Evolutionary conservation across 2,113 vertebrate species (phyloP).

Genomic region (Euleptes europaea): DNA sequence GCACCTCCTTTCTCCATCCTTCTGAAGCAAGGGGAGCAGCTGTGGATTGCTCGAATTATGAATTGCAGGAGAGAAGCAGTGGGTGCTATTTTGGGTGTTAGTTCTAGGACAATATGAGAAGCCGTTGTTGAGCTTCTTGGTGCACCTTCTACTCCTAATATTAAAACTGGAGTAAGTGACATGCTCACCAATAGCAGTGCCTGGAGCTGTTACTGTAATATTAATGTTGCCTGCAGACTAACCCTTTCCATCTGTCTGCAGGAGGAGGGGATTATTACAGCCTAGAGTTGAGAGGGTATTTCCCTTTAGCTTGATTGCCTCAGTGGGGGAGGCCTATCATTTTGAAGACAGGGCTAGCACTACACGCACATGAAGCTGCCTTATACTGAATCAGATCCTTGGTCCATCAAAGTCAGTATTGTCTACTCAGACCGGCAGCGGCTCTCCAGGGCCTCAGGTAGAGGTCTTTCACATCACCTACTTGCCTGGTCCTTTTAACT

Average conservation of each 20-base stretch:
- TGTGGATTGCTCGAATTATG: too few species aligned
- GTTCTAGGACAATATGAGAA: background rate
- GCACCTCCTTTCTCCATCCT: background rate
- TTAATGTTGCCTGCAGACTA: conserved; percentile 15
- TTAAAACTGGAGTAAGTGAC: background rate
- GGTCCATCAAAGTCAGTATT: too few species aligned
- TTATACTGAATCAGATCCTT: too few species aligned
- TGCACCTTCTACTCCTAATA: background rate
- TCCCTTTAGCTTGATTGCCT: conserved; percentile 7
- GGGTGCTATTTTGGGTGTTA: background rate
- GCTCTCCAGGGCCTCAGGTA: too few species aligned
- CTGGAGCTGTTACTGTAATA: conserved; percentile 16
- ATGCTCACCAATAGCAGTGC: background rate
- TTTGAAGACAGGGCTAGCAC: conserved; percentile 1
- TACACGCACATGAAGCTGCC: too few species aligned
- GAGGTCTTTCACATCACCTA: too few species aligned
- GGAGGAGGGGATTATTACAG: background rate
- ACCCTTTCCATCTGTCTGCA: conserved; percentile 13
- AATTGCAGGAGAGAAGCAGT: too few species aligned
- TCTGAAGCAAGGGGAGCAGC: background rate
- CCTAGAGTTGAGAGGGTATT: conserved; percentile 15
- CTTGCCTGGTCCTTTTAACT: too few species aligned
- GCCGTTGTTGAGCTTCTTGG: too few species aligned
- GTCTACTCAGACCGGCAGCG: too few species aligned
- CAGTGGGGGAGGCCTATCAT: conserved; percentile 1